Evolutionary conservation across 2,113 vertebrate genomes (phyloP).

Genomic region (Trematomus loennbergii): DNA sequence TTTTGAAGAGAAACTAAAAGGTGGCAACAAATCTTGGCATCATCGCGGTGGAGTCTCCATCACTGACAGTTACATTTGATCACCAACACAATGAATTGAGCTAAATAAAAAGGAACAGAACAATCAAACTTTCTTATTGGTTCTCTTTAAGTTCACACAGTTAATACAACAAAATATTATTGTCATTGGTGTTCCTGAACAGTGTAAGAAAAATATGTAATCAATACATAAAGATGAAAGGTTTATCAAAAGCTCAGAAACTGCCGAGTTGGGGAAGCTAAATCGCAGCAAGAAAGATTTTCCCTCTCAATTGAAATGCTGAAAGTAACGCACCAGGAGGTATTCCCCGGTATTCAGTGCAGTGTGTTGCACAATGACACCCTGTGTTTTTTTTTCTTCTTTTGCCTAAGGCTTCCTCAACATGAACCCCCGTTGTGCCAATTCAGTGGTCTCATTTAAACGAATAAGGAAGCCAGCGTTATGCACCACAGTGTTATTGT

Average conservation of each 20-base stretch:
- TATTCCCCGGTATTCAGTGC: slow-evolving; percentile 1
- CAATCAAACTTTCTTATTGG: background rate
- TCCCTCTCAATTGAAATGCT: background rate
- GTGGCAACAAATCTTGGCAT: background rate
- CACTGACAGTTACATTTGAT: background rate
- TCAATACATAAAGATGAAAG: slow-evolving; percentile 19
- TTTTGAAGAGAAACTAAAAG: background rate
- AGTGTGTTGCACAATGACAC: background rate
- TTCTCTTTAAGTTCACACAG: background rate
- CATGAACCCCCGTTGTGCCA: background rate
- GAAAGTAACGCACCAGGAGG: background rate
- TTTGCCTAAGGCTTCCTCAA: background rate
- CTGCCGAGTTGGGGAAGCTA: background rate
- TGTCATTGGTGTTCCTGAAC: slow-evolving; percentile 1
- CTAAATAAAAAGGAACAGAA: background rate
- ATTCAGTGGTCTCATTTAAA: slow-evolving; percentile 46
- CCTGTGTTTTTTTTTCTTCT: slow-evolving; percentile 2
- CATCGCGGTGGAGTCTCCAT: background rate
- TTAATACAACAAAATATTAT: background rate
- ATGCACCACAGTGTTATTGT: slow-evolving; percentile 18
- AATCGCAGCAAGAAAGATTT: background rate
- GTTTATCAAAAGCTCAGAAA: slow-evolving; percentile 24
- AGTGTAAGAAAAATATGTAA: slow-evolving; percentile 17
- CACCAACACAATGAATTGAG: background rate
- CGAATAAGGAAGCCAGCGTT: slow-evolving; percentile 16